A percentile compares a stretch with the other conserved stretches of the same genome.
Conservation (phyloP, 2,888 invertebrate genomes). For the Ochlodes sylvanus region DNA sequence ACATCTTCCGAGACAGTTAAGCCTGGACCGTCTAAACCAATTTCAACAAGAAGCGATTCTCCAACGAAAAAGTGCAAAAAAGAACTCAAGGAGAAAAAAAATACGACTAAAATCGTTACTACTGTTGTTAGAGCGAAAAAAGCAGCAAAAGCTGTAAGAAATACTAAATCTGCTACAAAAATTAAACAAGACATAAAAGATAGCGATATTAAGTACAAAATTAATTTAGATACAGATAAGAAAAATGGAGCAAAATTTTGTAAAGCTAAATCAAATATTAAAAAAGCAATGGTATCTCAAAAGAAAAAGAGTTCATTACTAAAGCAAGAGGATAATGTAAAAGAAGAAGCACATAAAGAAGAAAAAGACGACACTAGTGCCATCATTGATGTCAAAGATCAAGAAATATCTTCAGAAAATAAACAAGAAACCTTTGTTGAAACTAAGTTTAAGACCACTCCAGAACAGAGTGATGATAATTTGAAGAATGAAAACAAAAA, state of each 20-base stretch:
- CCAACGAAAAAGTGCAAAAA: conserved; percentile 69
- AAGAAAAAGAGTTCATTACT: conserved; percentile 56
- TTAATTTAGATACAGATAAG: conserved; percentile 66
- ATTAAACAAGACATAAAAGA: conserved; percentile 54
- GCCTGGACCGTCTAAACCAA: conserved; percentile 58
- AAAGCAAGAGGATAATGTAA: conserved; percentile 31
- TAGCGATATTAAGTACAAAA: conserved; percentile 73
- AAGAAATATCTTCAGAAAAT: conserved; percentile 36
- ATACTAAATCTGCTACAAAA: conserved; percentile 54
- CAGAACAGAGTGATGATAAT: conserved; percentile 40
- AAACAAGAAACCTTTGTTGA: conserved; percentile 26
- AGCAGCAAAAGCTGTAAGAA: conserved; percentile 53
- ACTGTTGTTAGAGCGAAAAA: conserved; percentile 54
- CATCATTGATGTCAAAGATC: conserved; percentile 35
- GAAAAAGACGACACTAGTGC: conserved; percentile 44
- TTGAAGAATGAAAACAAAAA: conserved; percentile 42
- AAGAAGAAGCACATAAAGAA: conserved; percentile 47
- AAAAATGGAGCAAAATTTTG: conserved; percentile 56
- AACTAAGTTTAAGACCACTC: conserved; percentile 33
- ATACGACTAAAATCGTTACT: conserved; percentile 58
- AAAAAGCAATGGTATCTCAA: conserved; percentile 56
- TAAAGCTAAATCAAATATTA: conserved; percentile 60
- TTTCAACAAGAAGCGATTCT: conserved; percentile 58
- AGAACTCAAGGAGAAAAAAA: conserved; percentile 73
- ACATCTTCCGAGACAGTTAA: conserved; percentile 56